Evolutionary conservation across 2,113 vertebrate species (phyloP).

Genomic region (Amphilophus citrinellus): DNA sequence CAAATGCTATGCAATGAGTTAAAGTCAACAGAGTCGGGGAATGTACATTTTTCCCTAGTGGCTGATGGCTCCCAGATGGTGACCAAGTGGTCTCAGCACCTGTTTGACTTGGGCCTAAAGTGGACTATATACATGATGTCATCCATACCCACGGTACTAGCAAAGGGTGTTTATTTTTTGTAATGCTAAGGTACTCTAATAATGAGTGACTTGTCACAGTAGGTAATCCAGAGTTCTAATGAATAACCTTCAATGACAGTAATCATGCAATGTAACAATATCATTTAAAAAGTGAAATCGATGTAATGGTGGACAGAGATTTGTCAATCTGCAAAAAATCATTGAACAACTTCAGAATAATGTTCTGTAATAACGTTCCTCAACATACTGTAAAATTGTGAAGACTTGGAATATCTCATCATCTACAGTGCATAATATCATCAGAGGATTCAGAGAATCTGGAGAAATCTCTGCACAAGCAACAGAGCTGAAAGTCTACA

Average conservation of each 20-base stretch:
- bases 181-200: background rate
- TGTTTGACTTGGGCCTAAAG: background rate
- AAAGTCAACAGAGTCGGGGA: background rate
- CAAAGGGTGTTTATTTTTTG: background rate
- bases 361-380: background rate
- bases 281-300: background rate
- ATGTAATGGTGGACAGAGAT: background rate
- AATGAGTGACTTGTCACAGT: background rate
- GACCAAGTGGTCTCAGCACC: background rate
- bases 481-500: background rate
- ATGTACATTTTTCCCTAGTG: background rate
- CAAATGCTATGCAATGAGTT: background rate
- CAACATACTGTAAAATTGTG: background rate
- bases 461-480: background rate
- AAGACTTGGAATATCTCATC: background rate
- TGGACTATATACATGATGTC: background rate
- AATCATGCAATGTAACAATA: too few relatives aligned
- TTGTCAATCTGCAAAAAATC: background rate
- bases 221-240: background rate
- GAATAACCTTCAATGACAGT: background rate
- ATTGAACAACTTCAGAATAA: background rate
- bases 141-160: background rate
- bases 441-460: background rate
- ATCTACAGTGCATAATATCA: background rate
- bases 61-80: background rate